phyloP scores from a whole-genome alignment of 2,888 invertebrate genomes.

The Pammene aurita region DNA sequence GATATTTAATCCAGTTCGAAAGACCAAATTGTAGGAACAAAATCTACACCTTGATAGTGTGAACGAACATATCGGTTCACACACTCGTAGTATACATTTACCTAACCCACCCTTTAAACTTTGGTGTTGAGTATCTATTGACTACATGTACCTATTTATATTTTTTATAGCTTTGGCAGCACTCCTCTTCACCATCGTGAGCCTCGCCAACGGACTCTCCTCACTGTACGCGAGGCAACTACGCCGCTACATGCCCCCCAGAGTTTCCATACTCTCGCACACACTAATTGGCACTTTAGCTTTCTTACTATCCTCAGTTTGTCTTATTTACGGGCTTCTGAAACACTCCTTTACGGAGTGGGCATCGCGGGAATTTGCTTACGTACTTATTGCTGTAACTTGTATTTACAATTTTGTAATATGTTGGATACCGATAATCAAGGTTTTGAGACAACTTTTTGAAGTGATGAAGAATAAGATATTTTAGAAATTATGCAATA shows the following conservation, averaged over 20 bases:
- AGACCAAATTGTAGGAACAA: too few species aligned
- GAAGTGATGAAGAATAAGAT: conserved; percentile 38
- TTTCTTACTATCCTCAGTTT: conserved; percentile 47
- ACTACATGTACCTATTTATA: too few species aligned
- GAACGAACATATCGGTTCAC: too few species aligned
- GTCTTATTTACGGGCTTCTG: conserved; percentile 47
- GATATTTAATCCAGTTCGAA: too few species aligned
- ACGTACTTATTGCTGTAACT: conserved; percentile 48
- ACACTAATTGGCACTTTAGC: conserved; percentile 46
- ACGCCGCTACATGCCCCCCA: conserved; percentile 42
- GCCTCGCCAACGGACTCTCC: conserved; percentile 48
- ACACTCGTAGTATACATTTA: too few species aligned
- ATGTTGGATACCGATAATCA: conserved; percentile 42
- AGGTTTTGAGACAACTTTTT: conserved; percentile 36
- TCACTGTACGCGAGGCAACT: conserved; percentile 45
- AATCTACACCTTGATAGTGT: too few species aligned
- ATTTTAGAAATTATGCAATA: conserved; percentile 31
- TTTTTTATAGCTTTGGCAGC: conserved; percentile 49
- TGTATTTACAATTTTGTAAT: conserved; percentile 45
- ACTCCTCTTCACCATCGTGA: conserved; percentile 47
- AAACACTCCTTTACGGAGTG: conserved; percentile 49
- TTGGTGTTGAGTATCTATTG: too few species aligned
- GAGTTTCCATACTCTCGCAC: conserved; percentile 46
- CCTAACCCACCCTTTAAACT: too few species aligned
- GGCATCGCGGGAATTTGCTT: conserved; percentile 47